A percentile compares a stretch with the other conserved stretches of the same genome.
phyloP scores from a whole-genome alignment of 2,113 vertebrate species.

The Odocoileus virginianus region DNA sequence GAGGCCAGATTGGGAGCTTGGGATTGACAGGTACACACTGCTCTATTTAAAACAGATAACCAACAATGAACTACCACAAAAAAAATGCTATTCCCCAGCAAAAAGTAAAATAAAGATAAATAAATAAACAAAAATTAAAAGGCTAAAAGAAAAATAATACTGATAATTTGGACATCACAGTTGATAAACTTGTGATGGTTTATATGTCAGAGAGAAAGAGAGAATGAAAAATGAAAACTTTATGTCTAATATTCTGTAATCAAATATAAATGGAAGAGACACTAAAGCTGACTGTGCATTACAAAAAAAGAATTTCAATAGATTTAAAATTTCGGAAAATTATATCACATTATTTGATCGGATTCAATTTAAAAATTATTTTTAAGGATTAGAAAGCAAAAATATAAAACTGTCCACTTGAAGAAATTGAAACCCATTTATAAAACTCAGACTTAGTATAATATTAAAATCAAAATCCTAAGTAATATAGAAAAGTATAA shows the following conservation, averaged over 20 bases:
- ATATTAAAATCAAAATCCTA: neutral
- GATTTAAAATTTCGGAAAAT: neutral
- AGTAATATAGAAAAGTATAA: neutral
- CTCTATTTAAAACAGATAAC: neutral
- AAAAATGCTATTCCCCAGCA: neutral
- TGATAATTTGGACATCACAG: neutral
- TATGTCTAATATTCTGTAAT: neutral
- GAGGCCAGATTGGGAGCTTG: neutral
- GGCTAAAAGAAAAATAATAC: neutral
- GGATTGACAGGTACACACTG: neutral
- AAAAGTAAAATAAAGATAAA: neutral
- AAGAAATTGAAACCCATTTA: neutral
- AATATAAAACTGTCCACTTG: neutral
- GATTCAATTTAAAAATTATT: neutral
- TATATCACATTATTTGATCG: neutral
- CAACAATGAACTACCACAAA: neutral
- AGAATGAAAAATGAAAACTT: neutral
- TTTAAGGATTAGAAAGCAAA: neutral
- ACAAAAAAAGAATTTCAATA: neutral
- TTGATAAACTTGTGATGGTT: neutral
- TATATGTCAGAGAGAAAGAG: neutral
- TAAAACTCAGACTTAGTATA: neutral
- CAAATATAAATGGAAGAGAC: neutral
- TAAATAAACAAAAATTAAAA: neutral
- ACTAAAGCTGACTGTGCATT: neutral